These are phyloP conservation scores for Pyrrhosoma nymphula DNA, from an alignment of 2,888 invertebrate species.

Conservation along the genomic window DNA sequence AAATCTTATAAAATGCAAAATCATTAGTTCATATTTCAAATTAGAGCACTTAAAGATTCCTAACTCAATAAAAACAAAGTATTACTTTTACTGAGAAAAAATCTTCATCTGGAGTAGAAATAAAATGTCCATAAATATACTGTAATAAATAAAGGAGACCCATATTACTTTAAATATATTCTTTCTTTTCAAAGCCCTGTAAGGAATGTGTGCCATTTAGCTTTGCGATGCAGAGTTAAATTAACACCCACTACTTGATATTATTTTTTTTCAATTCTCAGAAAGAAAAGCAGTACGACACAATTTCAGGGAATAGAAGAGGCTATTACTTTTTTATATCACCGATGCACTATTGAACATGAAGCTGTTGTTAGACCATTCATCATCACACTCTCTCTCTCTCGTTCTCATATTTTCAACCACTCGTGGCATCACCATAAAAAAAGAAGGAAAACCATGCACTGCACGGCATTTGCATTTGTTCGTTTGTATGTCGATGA, in stretches of 20 bases:
- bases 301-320: slow-evolving; percentile 65
- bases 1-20: not conserved
- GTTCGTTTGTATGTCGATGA: slow-evolving; percentile 65
- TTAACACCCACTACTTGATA: slow-evolving; percentile 64
- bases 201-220: slow-evolving; percentile 62
- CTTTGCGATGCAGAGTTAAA: slow-evolving; percentile 60
- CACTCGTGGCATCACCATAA: slow-evolving; percentile 62
- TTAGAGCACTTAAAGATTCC: not conserved
- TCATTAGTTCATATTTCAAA: not conserved
- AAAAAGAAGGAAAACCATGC: slow-evolving; percentile 67
- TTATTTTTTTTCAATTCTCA: slow-evolving; percentile 50
- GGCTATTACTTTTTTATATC: slow-evolving; percentile 58
- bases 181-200: slow-evolving; percentile 55
- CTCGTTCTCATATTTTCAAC: slow-evolving; percentile 61
- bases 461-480: slow-evolving; percentile 64
- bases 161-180: slow-evolving; percentile 57
- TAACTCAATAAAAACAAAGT: not conserved
- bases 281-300: slow-evolving; percentile 65
- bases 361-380: slow-evolving; percentile 65
- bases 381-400: slow-evolving; percentile 67
- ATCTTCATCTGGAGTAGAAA: slow-evolving; percentile 28
- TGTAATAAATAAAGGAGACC: slow-evolving; percentile 62
- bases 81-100: slow-evolving; percentile 51
- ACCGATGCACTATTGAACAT: slow-evolving; percentile 65
- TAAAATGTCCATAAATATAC: slow-evolving; percentile 55